These are phyloP conservation scores for Hipparchia semele DNA, from an alignment of 2,888 invertebrate species.

Conservation along the genomic window DNA sequence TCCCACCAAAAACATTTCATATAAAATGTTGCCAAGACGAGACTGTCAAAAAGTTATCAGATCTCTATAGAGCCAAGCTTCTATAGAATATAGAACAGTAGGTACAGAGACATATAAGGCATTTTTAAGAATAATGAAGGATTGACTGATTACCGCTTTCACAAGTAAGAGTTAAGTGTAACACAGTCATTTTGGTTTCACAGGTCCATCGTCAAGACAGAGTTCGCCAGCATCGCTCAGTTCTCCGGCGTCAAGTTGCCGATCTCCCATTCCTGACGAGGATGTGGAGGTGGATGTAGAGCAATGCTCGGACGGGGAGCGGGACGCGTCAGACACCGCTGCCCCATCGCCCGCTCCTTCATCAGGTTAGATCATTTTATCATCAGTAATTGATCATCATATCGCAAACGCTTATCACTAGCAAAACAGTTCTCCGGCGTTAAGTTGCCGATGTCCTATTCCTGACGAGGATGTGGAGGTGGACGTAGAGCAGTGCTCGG, in stretches of 20 bases:
- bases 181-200: background rate
- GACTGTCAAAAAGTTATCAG: too few relatives aligned
- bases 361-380: slow-evolving; percentile 49
- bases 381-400: slow-evolving; percentile 43
- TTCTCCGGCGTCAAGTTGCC: slow-evolving; percentile 73
- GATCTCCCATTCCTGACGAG: slow-evolving; percentile 82
- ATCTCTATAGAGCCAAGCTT: too few relatives aligned
- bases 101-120: too few relatives aligned
- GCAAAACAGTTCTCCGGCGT: slow-evolving; percentile 67
- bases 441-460: slow-evolving; percentile 76
- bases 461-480: slow-evolving; percentile 87
- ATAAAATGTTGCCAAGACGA: too few relatives aligned
- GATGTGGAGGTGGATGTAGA: slow-evolving; percentile 89
- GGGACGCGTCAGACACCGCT: slow-evolving; percentile 80
- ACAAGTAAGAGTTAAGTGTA: too few relatives aligned
- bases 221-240: slow-evolving; percentile 76
- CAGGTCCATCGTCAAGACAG: slow-evolving; percentile 75
- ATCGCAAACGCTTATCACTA: slow-evolving; percentile 45
- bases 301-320: slow-evolving; percentile 87
- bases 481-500: slow-evolving; percentile 86
- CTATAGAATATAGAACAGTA: too few relatives aligned
- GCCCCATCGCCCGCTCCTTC: slow-evolving; percentile 73
- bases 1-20: too few relatives aligned
- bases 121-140: too few relatives aligned
- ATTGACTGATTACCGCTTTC: too few relatives aligned